Evolutionary conservation across 2,797 vertebrate species (phyloP).

Genomic region (Esox lucius): DNA sequence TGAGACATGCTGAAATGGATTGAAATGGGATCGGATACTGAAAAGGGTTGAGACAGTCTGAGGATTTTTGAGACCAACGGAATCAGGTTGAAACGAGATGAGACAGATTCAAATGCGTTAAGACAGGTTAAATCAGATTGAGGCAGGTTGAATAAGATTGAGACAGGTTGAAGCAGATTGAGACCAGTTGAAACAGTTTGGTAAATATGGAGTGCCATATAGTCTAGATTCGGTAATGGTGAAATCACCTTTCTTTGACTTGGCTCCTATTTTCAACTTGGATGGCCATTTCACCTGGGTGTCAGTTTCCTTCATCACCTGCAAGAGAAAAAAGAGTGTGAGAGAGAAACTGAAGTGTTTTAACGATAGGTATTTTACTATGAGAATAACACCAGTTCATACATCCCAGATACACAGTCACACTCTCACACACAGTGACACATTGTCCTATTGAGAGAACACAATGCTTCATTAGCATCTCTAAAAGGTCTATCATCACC

Average conservation of each 20-base stretch:
- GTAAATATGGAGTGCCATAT: background rate
- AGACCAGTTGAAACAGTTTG: background rate
- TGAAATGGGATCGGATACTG: background rate
- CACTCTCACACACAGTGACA: conserved; percentile 19
- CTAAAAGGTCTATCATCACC: conserved; percentile 55
- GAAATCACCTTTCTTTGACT: conserved; percentile 80
- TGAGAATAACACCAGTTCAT: background rate
- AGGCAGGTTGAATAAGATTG: background rate
- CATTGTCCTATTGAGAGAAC: conserved; percentile 28
- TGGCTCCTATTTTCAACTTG: conserved; percentile 82
- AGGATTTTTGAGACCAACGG: background rate
- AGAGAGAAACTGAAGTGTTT: conserved; percentile 17
- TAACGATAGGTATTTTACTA: conserved; percentile 3
- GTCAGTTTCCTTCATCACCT: conserved; percentile 82
- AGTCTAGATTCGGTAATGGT: background rate
- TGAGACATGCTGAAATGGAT: background rate
- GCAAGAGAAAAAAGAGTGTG: conserved; percentile 34
- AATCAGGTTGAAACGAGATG: background rate
- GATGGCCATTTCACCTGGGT: conserved; percentile 85
- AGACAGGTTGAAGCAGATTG: background rate
- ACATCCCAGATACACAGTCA: conserved; percentile 5
- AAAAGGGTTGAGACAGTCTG: background rate
- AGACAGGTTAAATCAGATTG: background rate
- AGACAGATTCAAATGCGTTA: background rate
- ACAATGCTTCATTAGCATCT: conserved; percentile 72